These are phyloP conservation scores for Torymus auratus DNA, from an alignment of 2,888 invertebrate genomes.

Conservation along the genomic window DNA sequence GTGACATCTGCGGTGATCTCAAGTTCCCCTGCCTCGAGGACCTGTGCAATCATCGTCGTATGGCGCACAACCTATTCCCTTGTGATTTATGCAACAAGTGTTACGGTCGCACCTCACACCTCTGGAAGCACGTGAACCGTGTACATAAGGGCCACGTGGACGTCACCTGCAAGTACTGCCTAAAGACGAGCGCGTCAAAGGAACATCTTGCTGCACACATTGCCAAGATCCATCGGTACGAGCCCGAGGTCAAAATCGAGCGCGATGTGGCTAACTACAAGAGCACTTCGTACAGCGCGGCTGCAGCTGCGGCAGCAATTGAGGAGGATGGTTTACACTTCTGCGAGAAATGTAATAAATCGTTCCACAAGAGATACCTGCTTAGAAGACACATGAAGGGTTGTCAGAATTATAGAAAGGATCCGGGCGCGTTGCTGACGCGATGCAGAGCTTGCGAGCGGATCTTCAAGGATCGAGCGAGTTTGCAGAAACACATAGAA, in stretches of 20 bases:
- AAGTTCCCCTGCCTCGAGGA: conserved; percentile 78
- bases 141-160: conserved; percentile 80
- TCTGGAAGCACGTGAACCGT: conserved; percentile 82
- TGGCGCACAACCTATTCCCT: conserved; percentile 79
- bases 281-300: conserved; percentile 67
- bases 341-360: conserved; percentile 79
- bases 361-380: conserved; percentile 78
- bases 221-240: conserved; percentile 78
- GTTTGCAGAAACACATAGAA: conserved; percentile 78
- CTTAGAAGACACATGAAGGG: conserved; percentile 80
- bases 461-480: conserved; percentile 79
- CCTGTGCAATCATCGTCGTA: conserved; percentile 78
- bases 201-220: conserved; percentile 80
- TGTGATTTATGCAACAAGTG: conserved; percentile 81
- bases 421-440: conserved; percentile 77
- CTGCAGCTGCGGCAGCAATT: conserved; percentile 65
- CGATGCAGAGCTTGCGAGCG: conserved; percentile 80
- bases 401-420: conserved; percentile 78
- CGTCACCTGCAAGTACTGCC: conserved; percentile 80
- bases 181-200: conserved; percentile 80
- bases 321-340: conserved; percentile 78
- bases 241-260: conserved; percentile 70
- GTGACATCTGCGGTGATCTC: conserved; percentile 70
- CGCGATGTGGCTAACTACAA: conserved; percentile 73
- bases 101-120: conserved; percentile 80